Base-by-base conservation (phyloP, 2,888 invertebrate species). In the Scrobipalpa costella region DNA sequence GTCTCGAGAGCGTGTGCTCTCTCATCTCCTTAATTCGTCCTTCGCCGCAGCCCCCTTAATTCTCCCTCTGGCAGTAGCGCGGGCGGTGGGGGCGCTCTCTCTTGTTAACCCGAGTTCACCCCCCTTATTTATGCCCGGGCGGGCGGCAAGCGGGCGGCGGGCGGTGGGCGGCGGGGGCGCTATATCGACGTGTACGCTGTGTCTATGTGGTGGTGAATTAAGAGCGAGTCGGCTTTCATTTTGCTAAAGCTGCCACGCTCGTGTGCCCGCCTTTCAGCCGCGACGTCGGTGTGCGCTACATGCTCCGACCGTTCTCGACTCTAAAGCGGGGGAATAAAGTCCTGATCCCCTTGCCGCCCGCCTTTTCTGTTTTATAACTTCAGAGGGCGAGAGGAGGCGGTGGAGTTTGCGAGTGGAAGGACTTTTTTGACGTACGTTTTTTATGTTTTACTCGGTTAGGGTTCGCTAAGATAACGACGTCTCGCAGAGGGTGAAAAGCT, bases 21-120 rank as follows among this genome's bases (percentile, higher is more conserved):
- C 90, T 90, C 90, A 90, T 90, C 91, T 91, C 90, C 91, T 91
- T 90, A 91, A 90, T 90, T 91, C 89, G 91, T 90, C 91, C 91
- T 90, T 90, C 91, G 90, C 89, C 89, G 82, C 90, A 90, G 80
- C 90, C 90, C 90, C 90, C 90, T 85, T 81, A 80, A 81, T 84
- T 85, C 88, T 84, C 86, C 87, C 86, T 79, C 74, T 81, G 81
- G 81, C 83, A 77, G 76, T 79, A 84, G 79, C 76, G 77, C 76
- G 79, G 75, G 83, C 83, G 83, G 85, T 74, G 87, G 83, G 78
- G 79, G 83, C 83, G 83, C 85, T 80, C 82, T 86, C 87, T 86
- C 90, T 88, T 84, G 86, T 87, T 90, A 88, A 89, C 85, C 87
- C 87, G 86, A 85, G 88, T 85, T 84, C 73, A 75, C 83, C 88